These are phyloP conservation scores for Buceros bicornis DNA, from an alignment of 2,797 vertebrate genomes.

Conservation along the genomic window DNA sequence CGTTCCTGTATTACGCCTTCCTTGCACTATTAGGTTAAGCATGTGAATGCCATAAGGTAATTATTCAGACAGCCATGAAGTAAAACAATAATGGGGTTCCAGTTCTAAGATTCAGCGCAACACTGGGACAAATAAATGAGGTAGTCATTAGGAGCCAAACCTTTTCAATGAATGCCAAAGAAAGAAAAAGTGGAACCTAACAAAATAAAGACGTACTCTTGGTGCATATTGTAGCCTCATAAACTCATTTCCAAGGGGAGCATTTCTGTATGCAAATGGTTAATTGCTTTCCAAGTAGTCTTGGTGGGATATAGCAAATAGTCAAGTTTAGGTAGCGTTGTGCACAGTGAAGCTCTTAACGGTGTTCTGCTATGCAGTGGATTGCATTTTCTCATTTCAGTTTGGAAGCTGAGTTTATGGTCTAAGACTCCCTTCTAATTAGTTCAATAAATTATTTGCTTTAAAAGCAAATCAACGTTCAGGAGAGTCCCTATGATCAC, in stretches of 20 bases:
- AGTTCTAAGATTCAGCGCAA: not conserved
- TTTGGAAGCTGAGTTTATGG: slow-evolving; percentile 12
- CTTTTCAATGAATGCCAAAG: slow-evolving; percentile 19
- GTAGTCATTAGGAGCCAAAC: slow-evolving; percentile 17
- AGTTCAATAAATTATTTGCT: slow-evolving; percentile 6
- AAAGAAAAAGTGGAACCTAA: slow-evolving; percentile 39
- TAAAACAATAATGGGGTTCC: not conserved
- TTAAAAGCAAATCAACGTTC: not conserved
- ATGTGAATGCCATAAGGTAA: not conserved
- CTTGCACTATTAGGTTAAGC: slow-evolving; percentile 27
- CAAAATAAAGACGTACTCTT: not conserved
- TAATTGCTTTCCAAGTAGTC: slow-evolving; percentile 38
- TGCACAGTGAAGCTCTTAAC: not conserved
- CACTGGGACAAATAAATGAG: not conserved
- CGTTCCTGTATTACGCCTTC: not conserved
- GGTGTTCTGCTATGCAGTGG: not conserved
- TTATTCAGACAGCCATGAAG: not conserved
- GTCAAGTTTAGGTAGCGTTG: not conserved
- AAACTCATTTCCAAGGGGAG: slow-evolving; percentile 5
- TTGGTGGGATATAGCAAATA: slow-evolving; percentile 1
- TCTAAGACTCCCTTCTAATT: slow-evolving; percentile 1
- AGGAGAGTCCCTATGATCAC: not conserved
- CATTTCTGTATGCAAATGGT: slow-evolving; percentile 12
- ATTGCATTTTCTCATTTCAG: slow-evolving; percentile 10
- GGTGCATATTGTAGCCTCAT: not conserved